Base-by-base conservation (phyloP, 2,113 vertebrate species). In the Lutjanus erythropterus region DNA sequence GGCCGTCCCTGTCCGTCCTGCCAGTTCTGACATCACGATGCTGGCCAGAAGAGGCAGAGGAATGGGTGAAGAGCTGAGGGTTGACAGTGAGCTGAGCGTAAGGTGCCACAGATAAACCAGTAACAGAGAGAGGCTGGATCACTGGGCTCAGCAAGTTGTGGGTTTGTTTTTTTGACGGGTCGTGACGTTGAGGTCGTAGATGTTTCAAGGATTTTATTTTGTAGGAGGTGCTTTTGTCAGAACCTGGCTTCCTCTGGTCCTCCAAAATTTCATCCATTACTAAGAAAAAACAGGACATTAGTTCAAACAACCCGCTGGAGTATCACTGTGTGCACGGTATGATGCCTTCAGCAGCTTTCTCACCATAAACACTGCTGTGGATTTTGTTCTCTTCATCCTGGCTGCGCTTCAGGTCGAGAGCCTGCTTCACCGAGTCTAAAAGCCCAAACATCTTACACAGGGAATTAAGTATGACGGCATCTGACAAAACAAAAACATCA, bases 371-470 rank as follows among this genome's bases (percentile, higher is more conserved):
- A 21, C 46, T n/a, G 69, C 70, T 71, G 29, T 71, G 67, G 56
- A 75, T 37, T 71, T 41, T 84, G 52, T 72, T 83, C 35, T 88
- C 83, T 59, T 91, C 80, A 25, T 53, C 80, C 7, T 62, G 81
- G 71, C 78, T 80, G 44, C 62, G 71, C 58, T 80, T 89, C 83
- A 86, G 81, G 41, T 88, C 81, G 82, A 92, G 50, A 23, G 86
- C 87, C 70, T 79, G 83, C 73, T 92, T 92, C 61, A 94, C 92
- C 8, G 91, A 93, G 81, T 93, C 92, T 56, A 91, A 85, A 84
- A 93, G 91, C 39, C 92, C 92, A 79, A 92, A 91, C 92, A 91
- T 93, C 89, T 93, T 88, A 74, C 92, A 93, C 60, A 93, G 76
- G 68, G 92, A 89, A 84, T 91, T 91, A 56, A 94, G 88, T 21